phyloP scores from a whole-genome alignment of 2,113 vertebrate species.

The Perccottus glenii region DNA sequence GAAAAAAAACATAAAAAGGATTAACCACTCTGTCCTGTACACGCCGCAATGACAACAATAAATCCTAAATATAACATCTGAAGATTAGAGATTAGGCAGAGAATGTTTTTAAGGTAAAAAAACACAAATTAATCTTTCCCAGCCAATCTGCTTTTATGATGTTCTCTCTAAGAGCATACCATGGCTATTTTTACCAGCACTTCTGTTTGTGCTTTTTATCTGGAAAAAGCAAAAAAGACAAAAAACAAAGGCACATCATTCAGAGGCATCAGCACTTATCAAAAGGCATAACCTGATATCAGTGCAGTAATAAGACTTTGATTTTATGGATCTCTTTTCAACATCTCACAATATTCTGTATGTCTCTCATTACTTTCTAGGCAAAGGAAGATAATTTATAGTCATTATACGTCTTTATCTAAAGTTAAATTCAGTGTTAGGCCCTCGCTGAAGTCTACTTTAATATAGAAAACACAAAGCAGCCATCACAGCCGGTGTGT shows the following conservation, averaged over 20 bases:
- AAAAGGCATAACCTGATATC: conserved; percentile 26
- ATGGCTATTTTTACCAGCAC: conserved; percentile 40
- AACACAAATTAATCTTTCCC: too few species aligned
- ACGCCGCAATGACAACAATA: too few species aligned
- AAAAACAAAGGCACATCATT: conserved; percentile 46
- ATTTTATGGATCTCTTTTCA: conserved; percentile 26
- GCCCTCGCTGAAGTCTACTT: conserved; percentile 5
- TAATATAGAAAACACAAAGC: conserved; percentile 13
- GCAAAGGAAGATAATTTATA: not conserved
- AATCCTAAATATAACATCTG: too few species aligned
- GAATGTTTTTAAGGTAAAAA: too few species aligned
- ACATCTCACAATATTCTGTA: conserved; percentile 6
- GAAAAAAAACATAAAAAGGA: not conserved
- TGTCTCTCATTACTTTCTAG: not conserved
- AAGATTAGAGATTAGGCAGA: too few species aligned
- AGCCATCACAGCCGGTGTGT: not conserved
- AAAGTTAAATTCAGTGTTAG: conserved; percentile 20
- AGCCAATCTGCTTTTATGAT: not conserved
- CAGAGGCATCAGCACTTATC: conserved; percentile 31
- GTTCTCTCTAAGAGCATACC: conserved; percentile 2
- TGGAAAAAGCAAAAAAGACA: not conserved
- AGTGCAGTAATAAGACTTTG: conserved; percentile 32
- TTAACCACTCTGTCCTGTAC: not conserved
- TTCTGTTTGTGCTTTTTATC: conserved; percentile 35
- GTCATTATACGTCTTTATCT: not conserved